Percentiles rank a stretch among this genome's conserved stretches.
phyloP scores from a whole-genome alignment of 2,888 invertebrate species.

The Hypercompe scribonia region DNA sequence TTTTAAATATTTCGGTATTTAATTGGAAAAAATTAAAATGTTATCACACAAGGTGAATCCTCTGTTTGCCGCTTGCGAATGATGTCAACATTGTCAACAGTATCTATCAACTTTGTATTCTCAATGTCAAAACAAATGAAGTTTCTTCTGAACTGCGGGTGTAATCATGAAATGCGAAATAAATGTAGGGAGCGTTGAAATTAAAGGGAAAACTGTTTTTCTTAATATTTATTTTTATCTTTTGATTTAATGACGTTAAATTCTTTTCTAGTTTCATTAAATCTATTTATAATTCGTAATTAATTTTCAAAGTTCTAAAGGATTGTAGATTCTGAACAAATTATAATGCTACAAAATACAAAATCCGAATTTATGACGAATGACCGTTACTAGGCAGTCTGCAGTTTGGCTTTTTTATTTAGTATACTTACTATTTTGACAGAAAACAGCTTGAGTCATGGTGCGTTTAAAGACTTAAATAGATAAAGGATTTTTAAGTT shows the following conservation, averaged over 20 bases:
- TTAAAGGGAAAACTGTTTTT: no score
- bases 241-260: no score
- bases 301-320: not conserved
- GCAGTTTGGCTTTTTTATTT: not conserved
- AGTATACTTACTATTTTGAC: conserved; percentile 44
- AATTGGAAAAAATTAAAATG: conserved; percentile 13
- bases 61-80: conserved; percentile 19
- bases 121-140: conserved; percentile 15
- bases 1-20: conserved; percentile 8
- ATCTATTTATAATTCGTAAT: no score
- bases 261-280: no score
- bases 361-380: not conserved
- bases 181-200: not conserved
- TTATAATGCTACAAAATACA: not conserved
- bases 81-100: conserved; percentile 23
- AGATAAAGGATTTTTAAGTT: not conserved
- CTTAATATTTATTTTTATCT: no score
- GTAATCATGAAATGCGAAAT: not conserved
- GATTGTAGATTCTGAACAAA: not conserved
- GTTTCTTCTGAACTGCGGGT: not conserved
- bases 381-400: not conserved
- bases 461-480: conserved; percentile 45
- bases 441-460: conserved; percentile 51
- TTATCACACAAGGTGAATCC: conserved; percentile 35
- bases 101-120: not conserved